These are phyloP conservation scores for Pteropus alecto DNA, from an alignment of 2,113 vertebrate species.

Conservation along the genomic window DNA sequence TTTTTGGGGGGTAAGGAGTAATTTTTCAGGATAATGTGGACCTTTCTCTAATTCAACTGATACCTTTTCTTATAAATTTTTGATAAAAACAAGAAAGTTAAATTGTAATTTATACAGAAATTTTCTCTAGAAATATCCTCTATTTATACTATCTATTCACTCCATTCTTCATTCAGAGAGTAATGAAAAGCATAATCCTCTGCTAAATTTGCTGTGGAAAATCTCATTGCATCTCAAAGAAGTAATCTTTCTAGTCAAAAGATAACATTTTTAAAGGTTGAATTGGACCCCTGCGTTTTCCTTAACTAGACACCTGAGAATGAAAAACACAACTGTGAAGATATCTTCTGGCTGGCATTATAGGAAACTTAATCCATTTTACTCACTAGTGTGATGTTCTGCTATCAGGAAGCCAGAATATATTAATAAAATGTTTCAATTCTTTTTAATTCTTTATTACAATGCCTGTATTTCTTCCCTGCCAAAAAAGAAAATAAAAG, in stretches of 20 bases:
- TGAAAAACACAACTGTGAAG: conserved; percentile 74
- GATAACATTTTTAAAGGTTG: conserved; percentile 74
- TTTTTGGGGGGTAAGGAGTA: not conserved
- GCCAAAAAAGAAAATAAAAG: not conserved
- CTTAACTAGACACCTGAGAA: conserved; percentile 79
- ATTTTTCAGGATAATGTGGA: not conserved
- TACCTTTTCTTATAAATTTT: not conserved
- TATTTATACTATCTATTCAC: conserved; percentile 62
- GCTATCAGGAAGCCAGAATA: conserved; percentile 71
- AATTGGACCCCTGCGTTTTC: conserved; percentile 69
- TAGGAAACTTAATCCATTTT: conserved; percentile 79
- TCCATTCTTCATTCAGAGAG: conserved; percentile 60
- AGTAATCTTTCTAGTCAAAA: conserved; percentile 74
- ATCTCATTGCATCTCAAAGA: conserved; percentile 67
- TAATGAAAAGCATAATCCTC: conserved; percentile 54
- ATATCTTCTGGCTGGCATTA: conserved; percentile 55
- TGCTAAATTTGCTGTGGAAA: conserved; percentile 73
- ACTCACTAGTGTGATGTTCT: conserved; percentile 66
- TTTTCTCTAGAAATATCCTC: conserved; percentile 3
- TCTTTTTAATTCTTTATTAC: conserved; percentile 64
- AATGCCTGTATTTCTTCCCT: conserved; percentile 48
- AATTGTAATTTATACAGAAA: conserved; percentile 48
- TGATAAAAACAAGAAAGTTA: not conserved
- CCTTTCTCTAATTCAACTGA: not conserved
- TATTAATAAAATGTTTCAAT: conserved; percentile 77